phyloP scores from a whole-genome alignment of 1,140 invertebrate species.

The Trigoniulus corallinus region DNA sequence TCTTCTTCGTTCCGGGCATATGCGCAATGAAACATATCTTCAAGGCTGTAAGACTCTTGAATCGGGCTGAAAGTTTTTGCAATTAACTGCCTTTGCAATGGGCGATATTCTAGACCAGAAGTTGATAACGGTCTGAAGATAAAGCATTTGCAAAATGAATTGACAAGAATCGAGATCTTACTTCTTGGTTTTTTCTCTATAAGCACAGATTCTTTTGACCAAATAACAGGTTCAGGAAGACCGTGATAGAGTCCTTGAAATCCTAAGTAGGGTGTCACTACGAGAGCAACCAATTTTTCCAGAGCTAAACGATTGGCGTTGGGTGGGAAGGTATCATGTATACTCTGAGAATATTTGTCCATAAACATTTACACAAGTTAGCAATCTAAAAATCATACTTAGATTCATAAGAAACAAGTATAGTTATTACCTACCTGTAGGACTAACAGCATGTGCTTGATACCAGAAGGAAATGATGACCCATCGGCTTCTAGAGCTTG shows the following conservation, averaged over 20 bases:
- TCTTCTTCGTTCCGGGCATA: no score
- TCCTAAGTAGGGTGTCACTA: conserved; percentile 7
- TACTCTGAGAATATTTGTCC: conserved; percentile 2
- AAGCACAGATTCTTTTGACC: conserved; percentile 5
- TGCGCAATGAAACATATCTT: no score
- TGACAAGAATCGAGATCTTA: no score
- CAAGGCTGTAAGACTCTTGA: no score
- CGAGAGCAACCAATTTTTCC: conserved; percentile 4
- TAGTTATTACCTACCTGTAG: neutral
- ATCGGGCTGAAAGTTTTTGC: no score
- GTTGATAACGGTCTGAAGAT: no score
- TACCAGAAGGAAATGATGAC: neutral
- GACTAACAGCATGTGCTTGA: neutral
- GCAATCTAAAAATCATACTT: no score
- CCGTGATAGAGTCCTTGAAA: conserved; percentile 7
- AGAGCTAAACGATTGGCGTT: conserved; percentile 3
- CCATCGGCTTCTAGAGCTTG: neutral
- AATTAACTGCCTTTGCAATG: no score
- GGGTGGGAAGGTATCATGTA: conserved; percentile 7
- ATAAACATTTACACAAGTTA: no score
- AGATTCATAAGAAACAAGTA: neutral
- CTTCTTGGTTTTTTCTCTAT: no score
- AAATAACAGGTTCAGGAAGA: conserved; percentile 3
- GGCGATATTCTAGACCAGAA: no score
- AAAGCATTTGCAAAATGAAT: no score